Conservation (phyloP, 2,797 vertebrate genomes). For the Cuniculus paca region DNA sequence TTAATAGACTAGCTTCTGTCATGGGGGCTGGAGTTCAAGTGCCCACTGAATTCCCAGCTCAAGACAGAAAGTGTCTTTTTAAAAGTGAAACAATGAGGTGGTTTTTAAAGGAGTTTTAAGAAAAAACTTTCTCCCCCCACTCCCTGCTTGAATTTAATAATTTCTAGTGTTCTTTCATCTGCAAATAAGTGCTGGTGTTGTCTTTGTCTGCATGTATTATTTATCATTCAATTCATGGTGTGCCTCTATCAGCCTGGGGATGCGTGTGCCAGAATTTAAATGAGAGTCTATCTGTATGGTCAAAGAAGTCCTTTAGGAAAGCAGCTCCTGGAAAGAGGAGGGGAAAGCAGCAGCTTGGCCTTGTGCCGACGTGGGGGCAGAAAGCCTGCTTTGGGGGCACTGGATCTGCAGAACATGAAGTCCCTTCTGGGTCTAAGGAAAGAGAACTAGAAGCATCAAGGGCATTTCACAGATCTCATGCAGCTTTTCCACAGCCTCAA, state of each 20-base stretch:
- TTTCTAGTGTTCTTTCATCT: conserved; percentile 82
- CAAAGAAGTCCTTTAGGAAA: conserved; percentile 64
- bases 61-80: conserved; percentile 64
- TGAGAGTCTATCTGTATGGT: conserved; percentile 57
- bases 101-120: conserved; percentile 68
- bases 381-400: background rate
- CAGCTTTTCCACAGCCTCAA: background rate
- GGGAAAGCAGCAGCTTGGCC: background rate
- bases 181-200: conserved; percentile 74
- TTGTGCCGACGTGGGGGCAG: background rate
- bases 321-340: background rate
- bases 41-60: conserved; percentile 72
- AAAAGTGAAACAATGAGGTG: conserved; percentile 69
- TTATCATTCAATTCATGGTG: conserved; percentile 76
- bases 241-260: conserved; percentile 68
- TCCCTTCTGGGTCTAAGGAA: background rate
- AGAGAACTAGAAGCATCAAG: background rate
- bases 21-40: background rate
- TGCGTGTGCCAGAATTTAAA: conserved; percentile 74
- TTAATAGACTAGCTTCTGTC: background rate
- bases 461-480: background rate
- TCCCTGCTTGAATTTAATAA: conserved; percentile 73
- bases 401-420: rapidly evolving
- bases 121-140: conserved; percentile 59
- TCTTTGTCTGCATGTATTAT: conserved; percentile 77